Percentiles rank a stretch among this genome's conserved stretches.
phyloP scores from a whole-genome alignment of 2,888 invertebrate genomes.

The Sialis fuliginosa region DNA sequence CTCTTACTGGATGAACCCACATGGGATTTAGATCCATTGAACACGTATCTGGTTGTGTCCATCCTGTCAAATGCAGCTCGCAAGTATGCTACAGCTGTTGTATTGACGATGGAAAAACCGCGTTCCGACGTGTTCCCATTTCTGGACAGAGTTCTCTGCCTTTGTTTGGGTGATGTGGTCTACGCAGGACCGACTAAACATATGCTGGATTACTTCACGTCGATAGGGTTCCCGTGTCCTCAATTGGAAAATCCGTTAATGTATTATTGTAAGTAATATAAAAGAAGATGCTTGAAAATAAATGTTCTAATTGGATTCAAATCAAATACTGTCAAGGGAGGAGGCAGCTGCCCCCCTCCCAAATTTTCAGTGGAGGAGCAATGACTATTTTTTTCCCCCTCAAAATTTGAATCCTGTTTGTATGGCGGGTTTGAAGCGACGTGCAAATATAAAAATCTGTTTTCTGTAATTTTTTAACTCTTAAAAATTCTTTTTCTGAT shows the following conservation, averaged over 20 bases:
- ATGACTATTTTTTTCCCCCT: too few species aligned
- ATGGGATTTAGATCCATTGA: slow-evolving; percentile 83
- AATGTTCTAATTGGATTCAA: neutral
- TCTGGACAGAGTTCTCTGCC: slow-evolving; percentile 75
- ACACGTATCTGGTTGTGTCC: slow-evolving; percentile 86
- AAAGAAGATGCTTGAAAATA: neutral
- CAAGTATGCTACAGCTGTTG: slow-evolving; percentile 76
- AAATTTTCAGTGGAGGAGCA: too few species aligned
- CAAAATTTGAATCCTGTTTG: too few species aligned
- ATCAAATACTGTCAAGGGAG: too few species aligned
- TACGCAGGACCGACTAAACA: slow-evolving; percentile 82
- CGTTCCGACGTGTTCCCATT: slow-evolving; percentile 91
- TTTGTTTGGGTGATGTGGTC: slow-evolving; percentile 82
- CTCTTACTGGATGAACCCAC: slow-evolving; percentile 86
- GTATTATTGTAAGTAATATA: slow-evolving; percentile 68
- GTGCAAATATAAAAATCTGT: too few species aligned
- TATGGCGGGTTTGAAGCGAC: too few species aligned
- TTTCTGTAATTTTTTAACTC: too few species aligned
- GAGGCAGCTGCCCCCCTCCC: too few species aligned
- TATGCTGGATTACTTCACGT: slow-evolving; percentile 87
- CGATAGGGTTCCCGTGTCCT: slow-evolving; percentile 92
- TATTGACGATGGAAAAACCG: slow-evolving; percentile 86
- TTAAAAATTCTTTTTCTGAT: too few species aligned
- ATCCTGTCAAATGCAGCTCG: slow-evolving; percentile 81
- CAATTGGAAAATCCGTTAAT: slow-evolving; percentile 94